Conservation (phyloP, 2,888 invertebrate genomes). For the Drosophila hamatofila region DNA sequence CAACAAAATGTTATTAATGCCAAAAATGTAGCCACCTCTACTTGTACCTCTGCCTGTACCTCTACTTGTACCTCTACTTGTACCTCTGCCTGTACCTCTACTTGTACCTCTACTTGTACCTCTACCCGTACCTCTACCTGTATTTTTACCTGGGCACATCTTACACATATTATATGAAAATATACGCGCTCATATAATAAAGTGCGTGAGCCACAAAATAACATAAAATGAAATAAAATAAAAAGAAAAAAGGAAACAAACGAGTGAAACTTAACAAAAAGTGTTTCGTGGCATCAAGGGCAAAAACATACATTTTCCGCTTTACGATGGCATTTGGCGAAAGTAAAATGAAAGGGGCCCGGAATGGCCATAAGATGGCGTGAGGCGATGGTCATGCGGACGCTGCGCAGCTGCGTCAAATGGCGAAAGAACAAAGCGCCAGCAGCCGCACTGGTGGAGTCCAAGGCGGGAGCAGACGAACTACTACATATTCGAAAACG, state of each 20-base stretch:
- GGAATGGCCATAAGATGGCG: slow-evolving; percentile 43
- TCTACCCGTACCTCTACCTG: background rate
- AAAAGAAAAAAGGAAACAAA: slow-evolving; percentile 23
- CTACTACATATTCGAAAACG: slow-evolving; percentile 21
- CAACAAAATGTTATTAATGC: slow-evolving; percentile 6
- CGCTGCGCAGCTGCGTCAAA: slow-evolving; percentile 68
- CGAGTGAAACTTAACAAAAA: slow-evolving; percentile 61
- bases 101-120: background rate
- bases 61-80: background rate
- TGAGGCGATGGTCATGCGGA: slow-evolving; percentile 52
- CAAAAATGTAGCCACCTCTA: slow-evolving; percentile 16
- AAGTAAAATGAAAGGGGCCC: slow-evolving; percentile 62
- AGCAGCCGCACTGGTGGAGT: slow-evolving; percentile 12
- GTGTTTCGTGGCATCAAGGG: slow-evolving; percentile 60
- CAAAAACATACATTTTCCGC: slow-evolving; percentile 68
- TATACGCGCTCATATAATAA: slow-evolving; percentile 52
- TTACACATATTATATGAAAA: slow-evolving; percentile 53
- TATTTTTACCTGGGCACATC: slow-evolving; percentile 17
- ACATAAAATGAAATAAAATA: slow-evolving; percentile 21
- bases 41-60: background rate
- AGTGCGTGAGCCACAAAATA: slow-evolving; percentile 50
- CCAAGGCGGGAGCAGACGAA: slow-evolving; percentile 34
- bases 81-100: background rate
- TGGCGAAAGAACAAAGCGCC: slow-evolving; percentile 61
- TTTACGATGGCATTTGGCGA: slow-evolving; percentile 69